These are phyloP conservation scores for Cinara cedri DNA, from an alignment of 2,888 invertebrate species.

Conservation along the genomic window DNA sequence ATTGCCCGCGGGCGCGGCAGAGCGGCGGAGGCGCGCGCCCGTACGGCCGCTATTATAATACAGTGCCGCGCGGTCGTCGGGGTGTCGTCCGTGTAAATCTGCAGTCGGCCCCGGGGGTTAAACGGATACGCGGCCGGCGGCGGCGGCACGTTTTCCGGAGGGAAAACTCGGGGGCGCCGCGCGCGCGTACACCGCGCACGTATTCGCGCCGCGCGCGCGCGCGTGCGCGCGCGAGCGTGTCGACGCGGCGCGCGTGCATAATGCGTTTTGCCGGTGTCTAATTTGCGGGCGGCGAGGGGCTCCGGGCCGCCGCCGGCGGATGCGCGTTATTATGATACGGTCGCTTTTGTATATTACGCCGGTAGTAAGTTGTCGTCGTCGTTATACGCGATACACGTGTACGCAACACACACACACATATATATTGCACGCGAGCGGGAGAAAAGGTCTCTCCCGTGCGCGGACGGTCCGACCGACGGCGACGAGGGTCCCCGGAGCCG, in stretches of 20 bases:
- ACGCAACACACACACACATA: too few species aligned
- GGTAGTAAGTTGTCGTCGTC: slow-evolving; percentile 16
- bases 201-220: neutral
- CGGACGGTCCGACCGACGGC: neutral
- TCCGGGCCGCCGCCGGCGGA: neutral
- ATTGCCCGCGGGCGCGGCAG: too few species aligned
- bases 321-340: neutral
- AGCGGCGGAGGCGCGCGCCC: too few species aligned
- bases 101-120: neutral
- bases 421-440: too few species aligned
- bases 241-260: neutral
- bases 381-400: too few species aligned
- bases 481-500: neutral
- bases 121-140: slow-evolving; percentile 3
- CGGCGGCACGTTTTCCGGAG: neutral
- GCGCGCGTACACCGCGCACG: too few species aligned
- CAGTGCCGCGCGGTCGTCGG: too few species aligned
- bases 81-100: neutral
- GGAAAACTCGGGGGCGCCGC: neutral
- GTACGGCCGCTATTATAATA: too few species aligned
- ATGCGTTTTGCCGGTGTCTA: slow-evolving; percentile 43
- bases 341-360: neutral
- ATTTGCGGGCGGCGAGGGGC: slow-evolving; percentile 20
- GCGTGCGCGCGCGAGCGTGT: neutral
- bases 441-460: neutral